Evolutionary conservation across 2,113 vertebrate genomes (phyloP), one percentile per base, ranked within the genome.

Genomic region (Brienomyrus longianalis): DNA sequence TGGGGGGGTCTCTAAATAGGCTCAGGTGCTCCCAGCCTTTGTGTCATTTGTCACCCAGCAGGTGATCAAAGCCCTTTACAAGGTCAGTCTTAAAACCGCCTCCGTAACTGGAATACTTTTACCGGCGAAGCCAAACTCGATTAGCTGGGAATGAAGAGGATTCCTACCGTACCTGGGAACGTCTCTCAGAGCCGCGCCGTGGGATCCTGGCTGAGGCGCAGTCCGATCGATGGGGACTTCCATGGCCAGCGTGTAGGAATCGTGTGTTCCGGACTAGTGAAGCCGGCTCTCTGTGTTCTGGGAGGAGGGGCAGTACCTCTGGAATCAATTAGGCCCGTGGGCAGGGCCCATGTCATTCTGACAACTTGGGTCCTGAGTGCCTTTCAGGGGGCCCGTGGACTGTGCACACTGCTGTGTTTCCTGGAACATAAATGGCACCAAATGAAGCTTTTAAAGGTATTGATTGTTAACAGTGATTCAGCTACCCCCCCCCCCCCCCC

Each of bases 371-470:
- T 88, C 51, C 50, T 89, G 54, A 11, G 86, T 50, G 66, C 66
- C 85, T 66, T 86, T 13, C 56, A 27, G 15, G 13, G 66, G 87
- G 86, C 19, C 89, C 86, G 31, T 80, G 59, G 80, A 62, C 80
- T 7, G 50, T 13, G 35, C 13, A 80, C 54, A 66, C n/a, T 88
- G 90, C 62, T 66, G 80, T 86, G 89, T 88, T 93, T 86, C 88
- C 70, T 87, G 88, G 90, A 92, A 91, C 92, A 92, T 91, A 90
- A 93, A 93, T 90, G 88, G 52, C 85, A 89, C 43, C 27, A 86
- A 87, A 87, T 39, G 47, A 87, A 83, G 83, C 83, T 87, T 91
- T 91, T 83, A 13, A 89, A 89, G 17, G 35, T 50, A 89, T 66
- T 70, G 39, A 39, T 39, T 39, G 39, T 39, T 39, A 39, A 39